Evolutionary conservation across 1,140 invertebrate genomes (phyloP), one percentile per base, ranked within the genome.

Genomic region (Halotydeus destructor): DNA sequence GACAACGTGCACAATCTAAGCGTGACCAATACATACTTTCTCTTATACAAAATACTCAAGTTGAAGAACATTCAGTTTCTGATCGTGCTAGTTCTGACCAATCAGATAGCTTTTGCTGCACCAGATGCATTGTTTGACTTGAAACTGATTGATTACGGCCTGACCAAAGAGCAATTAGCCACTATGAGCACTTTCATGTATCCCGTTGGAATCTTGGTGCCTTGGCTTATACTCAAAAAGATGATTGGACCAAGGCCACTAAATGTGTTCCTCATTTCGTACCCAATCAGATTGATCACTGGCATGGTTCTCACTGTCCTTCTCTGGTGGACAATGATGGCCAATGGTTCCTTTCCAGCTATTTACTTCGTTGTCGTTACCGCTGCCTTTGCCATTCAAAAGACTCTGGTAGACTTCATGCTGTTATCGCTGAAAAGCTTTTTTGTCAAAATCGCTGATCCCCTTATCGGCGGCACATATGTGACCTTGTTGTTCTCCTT

Each of bases 401-500:
- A 94, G 71, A 58, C 76, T 38, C 60, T 70, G 33, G 54, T 69
- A 16, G 74, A 74, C 50, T 68, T 70, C 45, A 80, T 82, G 71
- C 81, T 78, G 62, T 76, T 83, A 3, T 66, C 74, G 18, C 60
- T 64, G 43, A 85, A 80, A 79, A 75, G 68, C 35, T 84, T 85
- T 58, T 78, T 78, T 59, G 80, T 69, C n/a, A 64, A 66, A 52
- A 72, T 96, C 21, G 88, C 83, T 50, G 88, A 96, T 60, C 82
- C 85, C 0, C 62, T 70, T 1, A 83, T 97, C 4, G 93, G 93
- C n/a, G 93, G 93, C 21, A 98, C 93, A 0, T 98, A 98, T 57
- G 98, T 98, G 93, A 98, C 93, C 1, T 66, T 99, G 33, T 67
- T 99, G 2, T 98, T 98, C 56, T 98, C 93, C 0, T 61, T 98